Percentiles rank a stretch among this genome's conserved stretches.
These are phyloP conservation scores for Hypolimnas misippus DNA, from an alignment of 2,888 invertebrate genomes.

Conservation along the genomic window DNA sequence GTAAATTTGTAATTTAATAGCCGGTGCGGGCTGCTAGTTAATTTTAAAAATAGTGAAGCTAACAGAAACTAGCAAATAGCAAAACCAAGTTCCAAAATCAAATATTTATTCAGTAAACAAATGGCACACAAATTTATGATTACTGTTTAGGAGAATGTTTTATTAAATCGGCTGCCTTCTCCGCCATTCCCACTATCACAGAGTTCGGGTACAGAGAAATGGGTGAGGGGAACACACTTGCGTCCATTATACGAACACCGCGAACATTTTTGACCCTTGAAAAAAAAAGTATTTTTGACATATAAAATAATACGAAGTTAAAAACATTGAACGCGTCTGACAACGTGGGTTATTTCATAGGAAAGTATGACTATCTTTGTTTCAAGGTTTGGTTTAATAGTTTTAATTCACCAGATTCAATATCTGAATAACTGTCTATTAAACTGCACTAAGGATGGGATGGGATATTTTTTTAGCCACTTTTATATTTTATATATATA, in stretches of 20 bases:
- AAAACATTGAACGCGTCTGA: background rate
- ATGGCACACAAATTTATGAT: constrained; percentile 3
- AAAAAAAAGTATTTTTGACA: background rate
- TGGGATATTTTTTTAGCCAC: no score
- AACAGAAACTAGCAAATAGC: no score
- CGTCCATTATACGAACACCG: constrained; percentile 90
- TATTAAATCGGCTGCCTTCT: constrained; percentile 86
- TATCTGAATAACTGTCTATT: no score
- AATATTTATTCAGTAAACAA: background rate
- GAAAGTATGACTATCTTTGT: no score
- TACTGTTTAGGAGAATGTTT: constrained; percentile 21
- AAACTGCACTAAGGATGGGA: no score
- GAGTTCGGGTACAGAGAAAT: constrained; percentile 91
- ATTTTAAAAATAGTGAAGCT: no score
- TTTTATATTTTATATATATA: no score
- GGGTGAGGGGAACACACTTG: constrained; percentile 91
- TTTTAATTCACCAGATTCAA: no score
- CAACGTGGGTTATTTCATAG: no score
- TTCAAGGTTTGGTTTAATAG: no score
- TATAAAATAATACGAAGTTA: background rate
- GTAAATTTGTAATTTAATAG: no score
- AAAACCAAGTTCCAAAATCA: background rate
- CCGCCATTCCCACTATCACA: constrained; percentile 86
- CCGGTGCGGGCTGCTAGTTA: no score
- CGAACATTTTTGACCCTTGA: constrained; percentile 86